Conservation (phyloP, 2,113 vertebrate species). For the Agapornis roseicollis region DNA sequence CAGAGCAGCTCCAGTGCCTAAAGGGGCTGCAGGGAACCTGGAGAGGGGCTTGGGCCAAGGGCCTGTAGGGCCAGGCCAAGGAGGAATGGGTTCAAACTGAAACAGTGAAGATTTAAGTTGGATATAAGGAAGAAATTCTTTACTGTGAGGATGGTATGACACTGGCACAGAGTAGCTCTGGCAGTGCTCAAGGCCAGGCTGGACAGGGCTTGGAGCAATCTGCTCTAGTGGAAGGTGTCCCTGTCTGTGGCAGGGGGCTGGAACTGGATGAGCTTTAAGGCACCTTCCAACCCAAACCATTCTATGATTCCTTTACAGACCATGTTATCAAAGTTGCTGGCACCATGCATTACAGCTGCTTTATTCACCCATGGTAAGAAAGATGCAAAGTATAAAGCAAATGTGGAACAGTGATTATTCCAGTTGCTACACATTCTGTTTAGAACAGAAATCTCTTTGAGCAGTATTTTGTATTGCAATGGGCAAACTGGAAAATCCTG, state of each 20-base stretch:
- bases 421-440: neutral
- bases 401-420: neutral
- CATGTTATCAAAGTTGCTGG: neutral
- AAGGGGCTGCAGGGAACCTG: neutral
- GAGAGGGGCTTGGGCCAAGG: neutral
- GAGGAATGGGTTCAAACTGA: neutral
- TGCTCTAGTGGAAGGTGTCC: neutral
- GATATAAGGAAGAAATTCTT: too few species aligned
- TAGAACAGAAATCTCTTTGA: neutral
- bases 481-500: neutral
- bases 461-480: neutral
- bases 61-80: neutral
- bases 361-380: neutral
- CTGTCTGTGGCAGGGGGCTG: neutral
- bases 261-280: neutral
- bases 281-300: neutral
- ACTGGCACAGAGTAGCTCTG: neutral
- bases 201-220: neutral
- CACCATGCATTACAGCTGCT: neutral
- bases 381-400: neutral
- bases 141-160: too few species aligned
- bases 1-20: neutral
- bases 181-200: neutral
- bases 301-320: neutral
- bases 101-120: neutral